Evolutionary conservation across 2,888 invertebrate species (phyloP).

Genomic region (Noctuana brunneofusca): DNA sequence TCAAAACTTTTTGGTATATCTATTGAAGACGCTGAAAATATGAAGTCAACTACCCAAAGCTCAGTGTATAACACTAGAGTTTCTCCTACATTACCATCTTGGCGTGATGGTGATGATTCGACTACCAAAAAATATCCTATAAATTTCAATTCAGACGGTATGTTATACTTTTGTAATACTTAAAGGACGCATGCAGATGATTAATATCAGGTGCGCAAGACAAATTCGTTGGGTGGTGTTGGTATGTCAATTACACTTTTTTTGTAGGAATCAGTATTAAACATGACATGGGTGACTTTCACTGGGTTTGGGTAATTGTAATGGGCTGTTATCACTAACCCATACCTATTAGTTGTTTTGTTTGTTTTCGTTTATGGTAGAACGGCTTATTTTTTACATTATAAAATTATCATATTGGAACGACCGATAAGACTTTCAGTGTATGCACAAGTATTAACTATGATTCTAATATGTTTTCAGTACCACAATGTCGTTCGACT

Average conservation of each 20-base stretch:
- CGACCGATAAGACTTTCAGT: too few relatives aligned
- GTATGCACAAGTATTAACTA: too few relatives aligned
- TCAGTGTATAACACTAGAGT: slow-evolving; percentile 80
- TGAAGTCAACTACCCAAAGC: slow-evolving; percentile 76
- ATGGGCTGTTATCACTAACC: too few relatives aligned
- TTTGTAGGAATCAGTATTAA: not conserved
- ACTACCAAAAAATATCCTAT: slow-evolving; percentile 74
- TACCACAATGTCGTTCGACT: slow-evolving; percentile 78
- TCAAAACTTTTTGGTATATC: slow-evolving; percentile 85
- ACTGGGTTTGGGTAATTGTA: too few relatives aligned
- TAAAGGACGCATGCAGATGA: slow-evolving; percentile 36
- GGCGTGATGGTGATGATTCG: slow-evolving; percentile 68
- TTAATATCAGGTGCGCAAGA: slow-evolving; percentile 8
- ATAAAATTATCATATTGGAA: too few relatives aligned
- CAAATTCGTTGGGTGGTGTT: slow-evolving; percentile 9
- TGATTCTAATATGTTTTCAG: slow-evolving; percentile 47
- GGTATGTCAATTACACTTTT: not conserved
- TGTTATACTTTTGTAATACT: slow-evolving; percentile 43
- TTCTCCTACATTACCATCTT: slow-evolving; percentile 85
- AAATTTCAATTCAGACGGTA: slow-evolving; percentile 70
- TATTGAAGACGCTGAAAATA: slow-evolving; percentile 83
- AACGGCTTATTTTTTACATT: too few relatives aligned
- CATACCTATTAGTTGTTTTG: too few relatives aligned
- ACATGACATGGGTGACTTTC: too few relatives aligned
- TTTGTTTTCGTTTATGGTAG: too few relatives aligned